Conservation (phyloP, 2,797 vertebrate genomes). For the Microcaecilia unicolor region DNA sequence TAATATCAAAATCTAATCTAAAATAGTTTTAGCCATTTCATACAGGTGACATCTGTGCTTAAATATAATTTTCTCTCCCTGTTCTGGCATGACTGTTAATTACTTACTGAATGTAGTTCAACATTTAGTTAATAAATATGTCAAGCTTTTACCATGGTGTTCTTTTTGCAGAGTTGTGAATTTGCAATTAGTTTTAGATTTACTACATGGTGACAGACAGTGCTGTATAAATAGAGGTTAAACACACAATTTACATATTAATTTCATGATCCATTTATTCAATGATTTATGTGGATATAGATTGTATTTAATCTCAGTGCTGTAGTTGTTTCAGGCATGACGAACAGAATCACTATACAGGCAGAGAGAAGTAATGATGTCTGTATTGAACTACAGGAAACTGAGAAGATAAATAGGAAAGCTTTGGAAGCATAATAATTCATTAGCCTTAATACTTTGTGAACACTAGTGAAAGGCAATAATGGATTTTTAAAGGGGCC, state of each 20-base stretch:
- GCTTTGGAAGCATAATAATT: constrained; percentile 26
- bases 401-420: constrained; percentile 17
- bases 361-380: constrained; percentile 44
- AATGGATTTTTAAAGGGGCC: constrained; percentile 16
- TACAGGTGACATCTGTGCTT: constrained; percentile 68
- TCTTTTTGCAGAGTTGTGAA: constrained; percentile 69
- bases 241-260: constrained; percentile 92
- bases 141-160: constrained; percentile 71
- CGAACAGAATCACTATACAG: constrained; percentile 50
- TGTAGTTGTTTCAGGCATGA: constrained; percentile 66
- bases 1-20: constrained; percentile 57
- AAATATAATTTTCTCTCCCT: constrained; percentile 58
- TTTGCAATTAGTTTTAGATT: constrained; percentile 87
- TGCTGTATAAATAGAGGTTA: constrained; percentile 85
- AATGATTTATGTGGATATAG: constrained; percentile 83
- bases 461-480: constrained; percentile 19
- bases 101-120: constrained; percentile 75
- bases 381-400: constrained; percentile 37
- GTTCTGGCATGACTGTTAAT: constrained; percentile 68
- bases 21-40: constrained; percentile 53
- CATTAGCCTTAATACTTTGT: constrained; percentile 31
- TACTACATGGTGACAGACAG: constrained; percentile 78
- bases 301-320: constrained; percentile 75
- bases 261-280: constrained; percentile 92
- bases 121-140: constrained; percentile 85